phyloP scores from a whole-genome alignment of 2,888 invertebrate species.

The Eledone cirrhosa region DNA sequence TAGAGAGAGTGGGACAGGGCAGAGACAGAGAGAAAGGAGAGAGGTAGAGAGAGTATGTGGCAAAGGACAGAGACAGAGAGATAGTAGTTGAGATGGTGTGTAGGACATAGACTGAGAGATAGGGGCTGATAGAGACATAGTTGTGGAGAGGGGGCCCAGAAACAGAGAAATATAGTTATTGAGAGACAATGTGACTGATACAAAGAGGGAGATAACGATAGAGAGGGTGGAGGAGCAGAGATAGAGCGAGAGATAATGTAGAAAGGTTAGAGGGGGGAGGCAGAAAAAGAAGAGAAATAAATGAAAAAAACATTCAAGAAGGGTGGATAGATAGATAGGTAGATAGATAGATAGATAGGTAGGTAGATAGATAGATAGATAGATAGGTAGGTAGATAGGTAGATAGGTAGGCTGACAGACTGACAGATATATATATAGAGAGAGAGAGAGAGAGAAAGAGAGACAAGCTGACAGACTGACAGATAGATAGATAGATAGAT shows the following conservation, averaged over 20 bases:
- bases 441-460: not conserved
- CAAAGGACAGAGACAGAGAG: not conserved
- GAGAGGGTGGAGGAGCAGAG: not conserved
- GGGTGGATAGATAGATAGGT: not conserved
- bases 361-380: not conserved
- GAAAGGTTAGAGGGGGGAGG: not conserved
- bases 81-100: not conserved
- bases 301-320: not conserved
- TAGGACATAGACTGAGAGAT: not conserved
- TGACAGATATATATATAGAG: not conserved
- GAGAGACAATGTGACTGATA: not conserved
- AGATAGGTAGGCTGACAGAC: not conserved
- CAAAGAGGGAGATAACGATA: not conserved
- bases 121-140: not conserved
- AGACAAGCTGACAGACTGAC: too few species aligned
- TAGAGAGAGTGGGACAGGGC: not conserved
- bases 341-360: not conserved
- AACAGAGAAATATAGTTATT: not conserved
- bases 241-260: not conserved
- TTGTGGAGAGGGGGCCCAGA: not conserved
- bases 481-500: not conserved
- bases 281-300: not conserved
- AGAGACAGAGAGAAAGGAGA: not conserved
- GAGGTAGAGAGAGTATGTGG: not conserved
- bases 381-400: not conserved